phyloP scores from a whole-genome alignment of 2,113 vertebrate species.

The Benitochromis conjunctus region DNA sequence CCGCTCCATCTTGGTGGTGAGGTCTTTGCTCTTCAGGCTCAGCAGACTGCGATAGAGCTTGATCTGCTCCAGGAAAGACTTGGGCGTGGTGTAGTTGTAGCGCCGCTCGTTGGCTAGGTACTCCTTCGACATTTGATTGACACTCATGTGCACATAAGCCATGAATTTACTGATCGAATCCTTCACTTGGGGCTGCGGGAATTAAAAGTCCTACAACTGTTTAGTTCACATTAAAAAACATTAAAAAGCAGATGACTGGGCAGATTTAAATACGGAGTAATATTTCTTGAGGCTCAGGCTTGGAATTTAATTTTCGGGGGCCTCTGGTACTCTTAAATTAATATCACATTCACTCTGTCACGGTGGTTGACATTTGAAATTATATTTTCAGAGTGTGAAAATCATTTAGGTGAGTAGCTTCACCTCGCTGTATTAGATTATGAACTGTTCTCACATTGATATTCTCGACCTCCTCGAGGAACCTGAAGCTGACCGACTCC shows the following conservation, averaged over 20 bases:
- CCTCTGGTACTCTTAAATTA: conserved; percentile 24
- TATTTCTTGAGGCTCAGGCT: conserved; percentile 4
- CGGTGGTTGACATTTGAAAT: conserved; percentile 22
- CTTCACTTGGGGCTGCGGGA: conserved; percentile 77
- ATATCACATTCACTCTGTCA: conserved; percentile 5
- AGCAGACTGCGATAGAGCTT: conserved; percentile 87
- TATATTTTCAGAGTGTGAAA: conserved; percentile 16
- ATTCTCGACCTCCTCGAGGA: conserved; percentile 78
- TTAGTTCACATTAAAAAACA: not conserved
- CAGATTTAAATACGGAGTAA: not conserved
- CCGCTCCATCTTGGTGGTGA: conserved; percentile 82
- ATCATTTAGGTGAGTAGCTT: conserved; percentile 9
- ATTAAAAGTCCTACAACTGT: not conserved
- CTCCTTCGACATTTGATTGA: conserved; percentile 81
- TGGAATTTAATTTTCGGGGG: not conserved
- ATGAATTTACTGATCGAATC: conserved; percentile 90
- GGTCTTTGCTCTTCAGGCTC: conserved; percentile 73
- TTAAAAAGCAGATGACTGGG: not conserved
- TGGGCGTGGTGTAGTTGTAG: conserved; percentile 95
- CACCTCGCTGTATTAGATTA: not conserved
- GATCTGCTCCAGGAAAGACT: conserved; percentile 96
- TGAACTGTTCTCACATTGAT: conserved; percentile 78
- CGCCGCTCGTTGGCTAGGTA: conserved; percentile 86
- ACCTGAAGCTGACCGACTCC: conserved; percentile 88
- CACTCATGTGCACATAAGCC: conserved; percentile 89